Evolutionary conservation across 2,113 vertebrate species (phyloP), one percentile per base, ranked within the genome.

Genomic region (Apteryx owenii): DNA sequence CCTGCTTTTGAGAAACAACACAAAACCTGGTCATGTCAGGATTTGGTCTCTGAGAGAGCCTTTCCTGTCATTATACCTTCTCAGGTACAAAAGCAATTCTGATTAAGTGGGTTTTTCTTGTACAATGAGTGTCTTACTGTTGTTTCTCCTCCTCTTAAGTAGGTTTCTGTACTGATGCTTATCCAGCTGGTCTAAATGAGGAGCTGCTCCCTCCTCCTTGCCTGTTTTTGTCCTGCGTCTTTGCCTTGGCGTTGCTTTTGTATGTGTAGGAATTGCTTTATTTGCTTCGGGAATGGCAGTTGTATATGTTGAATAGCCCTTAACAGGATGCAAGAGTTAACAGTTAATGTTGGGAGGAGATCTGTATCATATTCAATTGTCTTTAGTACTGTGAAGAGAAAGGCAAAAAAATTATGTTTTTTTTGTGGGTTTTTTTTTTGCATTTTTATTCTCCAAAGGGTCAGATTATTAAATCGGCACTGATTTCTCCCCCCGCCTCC

Each of bases 1-100:
- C 42, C 31, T 88, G 65, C 58, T 51, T 73, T n/a, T 40, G 46
- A 81, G 53, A 89, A 71, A 78, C 93, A 97, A 38, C 19, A 58
- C 9, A 20, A 58, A 62, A 31, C 83, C 54, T 53, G 46, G 6
- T 62, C 33, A 81, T 65, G 40, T 56, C 58, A 70, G 70, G 38
- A 33, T 40, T 83, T 26, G 29, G 72, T 26, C 56, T 93, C 54
- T 28, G 48, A 56, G 85, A 91, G 82, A 51, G 70, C 33, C 15
- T 80, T 73, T 80, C 12, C 31, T 89, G 4, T 73, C 1, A 1
- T 85, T 78, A 44, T 18, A 18, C 11, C 8, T 81, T 42, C 83
- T 83, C 20, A 54, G 38, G 48, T 95, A 73, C 28, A 73, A 61
- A 14, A 70, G 42, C 58, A 85, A 6, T 53, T 64, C 68, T 83